phyloP scores from a whole-genome alignment of 1,140 invertebrate species.

The Neocloeon triangulifer region DNA sequence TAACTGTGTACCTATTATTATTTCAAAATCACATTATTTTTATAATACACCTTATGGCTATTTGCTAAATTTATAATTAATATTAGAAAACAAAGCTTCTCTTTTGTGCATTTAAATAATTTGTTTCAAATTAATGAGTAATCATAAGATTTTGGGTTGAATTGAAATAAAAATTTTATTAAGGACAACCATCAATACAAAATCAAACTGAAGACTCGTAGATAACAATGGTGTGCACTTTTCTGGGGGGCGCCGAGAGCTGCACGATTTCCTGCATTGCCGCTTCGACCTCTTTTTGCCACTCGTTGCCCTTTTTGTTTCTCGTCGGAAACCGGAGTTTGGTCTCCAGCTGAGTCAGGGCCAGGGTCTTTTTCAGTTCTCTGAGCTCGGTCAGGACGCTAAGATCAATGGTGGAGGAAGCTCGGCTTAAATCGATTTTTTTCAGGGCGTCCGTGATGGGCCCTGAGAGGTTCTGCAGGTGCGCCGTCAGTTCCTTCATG shows the following conservation, averaged over 20 bases:
- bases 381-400: constrained; percentile 21
- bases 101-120: no score
- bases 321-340: constrained; percentile 10
- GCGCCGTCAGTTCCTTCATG: constrained; percentile 16
- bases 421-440: constrained; percentile 19
- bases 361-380: constrained; percentile 13
- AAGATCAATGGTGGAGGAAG: constrained; percentile 20
- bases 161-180: no score
- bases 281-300: constrained; percentile 1
- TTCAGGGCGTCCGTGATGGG: constrained; percentile 53
- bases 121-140: no score
- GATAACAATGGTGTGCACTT: constrained; percentile 57
- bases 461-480: constrained; percentile 46
- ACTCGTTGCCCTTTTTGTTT: constrained; percentile 4
- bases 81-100: no score
- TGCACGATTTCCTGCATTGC: constrained; percentile 1
- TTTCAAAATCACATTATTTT: no score
- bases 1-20: no score
- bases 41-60: no score
- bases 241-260: constrained; percentile 10
- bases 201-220: constrained; percentile 57
- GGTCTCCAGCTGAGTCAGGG: constrained; percentile 9
- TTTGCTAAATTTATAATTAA: no score
- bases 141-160: no score
- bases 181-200: no score